These are phyloP conservation scores for Montipora capitata DNA, from an alignment of 92 coral and sea anemone species.

Conservation along the genomic window DNA sequence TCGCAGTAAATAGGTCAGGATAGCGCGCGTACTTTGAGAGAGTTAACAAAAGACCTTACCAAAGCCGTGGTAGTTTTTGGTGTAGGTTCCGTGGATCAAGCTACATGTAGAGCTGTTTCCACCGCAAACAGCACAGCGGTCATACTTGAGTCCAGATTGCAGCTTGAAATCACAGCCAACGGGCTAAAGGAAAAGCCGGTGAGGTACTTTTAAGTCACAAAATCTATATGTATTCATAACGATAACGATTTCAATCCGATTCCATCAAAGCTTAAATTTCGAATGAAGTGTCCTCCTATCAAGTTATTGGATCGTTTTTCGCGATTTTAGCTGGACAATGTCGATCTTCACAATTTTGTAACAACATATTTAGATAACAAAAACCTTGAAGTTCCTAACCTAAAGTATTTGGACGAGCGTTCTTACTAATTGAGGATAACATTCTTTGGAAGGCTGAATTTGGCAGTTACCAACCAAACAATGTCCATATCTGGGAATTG, in stretches of 20 bases:
- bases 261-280: neutral
- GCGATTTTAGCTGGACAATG: no score
- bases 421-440: no score
- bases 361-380: no score
- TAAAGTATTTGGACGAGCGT: no score
- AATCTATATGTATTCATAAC: neutral
- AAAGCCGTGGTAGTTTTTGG: conserved; percentile 66
- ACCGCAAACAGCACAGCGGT: conserved; percentile 89
- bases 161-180: conserved; percentile 85
- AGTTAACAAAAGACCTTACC: conserved; percentile 45
- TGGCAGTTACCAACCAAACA: no score
- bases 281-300: neutral
- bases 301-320: neutral
- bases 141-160: conserved; percentile 72
- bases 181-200: conserved; percentile 52
- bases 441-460: no score
- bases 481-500: neutral
- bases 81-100: conserved; percentile 61
- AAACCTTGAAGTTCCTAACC: no score
- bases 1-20: no score
- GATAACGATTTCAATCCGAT: neutral
- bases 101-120: conserved; percentile 81
- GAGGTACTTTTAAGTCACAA: neutral
- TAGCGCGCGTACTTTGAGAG: no score
- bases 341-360: no score